Evolutionary conservation across 2,888 invertebrate species (phyloP), one percentile per base, ranked within the genome.

Genomic region (Deilephila elpenor): DNA sequence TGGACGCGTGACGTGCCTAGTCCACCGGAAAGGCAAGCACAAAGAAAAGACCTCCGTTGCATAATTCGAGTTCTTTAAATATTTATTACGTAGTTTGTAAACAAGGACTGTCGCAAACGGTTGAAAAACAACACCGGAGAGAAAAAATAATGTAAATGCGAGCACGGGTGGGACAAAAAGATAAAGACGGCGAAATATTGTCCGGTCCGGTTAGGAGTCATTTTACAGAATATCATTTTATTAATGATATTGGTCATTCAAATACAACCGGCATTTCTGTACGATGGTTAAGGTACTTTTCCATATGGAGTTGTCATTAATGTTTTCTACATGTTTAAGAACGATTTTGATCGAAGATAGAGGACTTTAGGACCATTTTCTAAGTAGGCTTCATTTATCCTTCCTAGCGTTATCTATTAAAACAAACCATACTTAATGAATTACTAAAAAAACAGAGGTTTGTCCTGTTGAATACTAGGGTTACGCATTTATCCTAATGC

Each of bases 1-100:
- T 73, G 76, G 64, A 70, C 74, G 62, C 62, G 73, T 72, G 75
- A 76, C 71, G 75, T 78, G 80, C 76, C 77, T 80, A 79, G 76
- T 83, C 78, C 79, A 79, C 79, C 78, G 82, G 79, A 83, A 82
- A 82, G 77, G 75, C 81, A 80, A 83, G 76, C 67, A 67, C 67
- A 51, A 64, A 51, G 25, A 51, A 44, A 67, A 67, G 67, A 67
- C 67, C 67, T 25, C 25, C 67, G 7, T 51, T 51, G 25, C 51
- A 67, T 67, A 67, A 67, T 67, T 67, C 67, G 67, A 51, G 67
- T 67, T 67, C 51, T 67, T 67, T 67, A 67, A 25, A 67, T 67
- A 67, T 67, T 67, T 67, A 51, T 67, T 67, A 25, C 44, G 67
- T 44, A 25, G 37, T 67, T 44, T 20, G 67, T 67, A 67, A 44